A percentile compares a stretch with the other conserved stretches of the same genome.
Conservation (phyloP, 1,140 invertebrate genomes). For the Caenorhabditis inopinata region DNA sequence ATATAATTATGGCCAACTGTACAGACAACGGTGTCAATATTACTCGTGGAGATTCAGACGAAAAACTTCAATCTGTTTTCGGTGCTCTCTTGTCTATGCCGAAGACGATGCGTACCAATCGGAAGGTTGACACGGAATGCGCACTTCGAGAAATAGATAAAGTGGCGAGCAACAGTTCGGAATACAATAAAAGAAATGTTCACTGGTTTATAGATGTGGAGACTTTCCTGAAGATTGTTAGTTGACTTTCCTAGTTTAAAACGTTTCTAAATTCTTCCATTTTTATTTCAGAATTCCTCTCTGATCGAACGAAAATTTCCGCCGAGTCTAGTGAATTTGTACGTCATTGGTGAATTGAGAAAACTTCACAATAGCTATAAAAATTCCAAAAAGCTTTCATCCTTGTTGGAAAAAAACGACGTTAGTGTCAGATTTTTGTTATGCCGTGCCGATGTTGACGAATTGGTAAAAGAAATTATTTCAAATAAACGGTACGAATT, state of each 20-base stretch:
- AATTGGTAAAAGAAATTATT: not conserved
- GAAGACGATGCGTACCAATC: not conserved
- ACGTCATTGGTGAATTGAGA: not conserved
- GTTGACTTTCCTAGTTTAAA: not conserved
- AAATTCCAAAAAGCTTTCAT: not conserved
- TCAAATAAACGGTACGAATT: not conserved
- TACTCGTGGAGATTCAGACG: not conserved
- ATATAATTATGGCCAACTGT: not conserved
- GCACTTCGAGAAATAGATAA: slow-evolving; percentile 5
- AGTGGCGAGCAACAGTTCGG: not conserved
- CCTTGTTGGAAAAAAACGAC: not conserved
- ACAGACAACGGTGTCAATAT: not conserved
- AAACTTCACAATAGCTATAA: not conserved
- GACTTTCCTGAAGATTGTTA: not conserved
- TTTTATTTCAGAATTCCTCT: not conserved
- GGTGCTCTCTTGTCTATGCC: not conserved
- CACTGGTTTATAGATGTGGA: not conserved
- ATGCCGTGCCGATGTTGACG: not conserved
- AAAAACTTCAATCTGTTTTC: not conserved
- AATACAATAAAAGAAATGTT: not conserved
- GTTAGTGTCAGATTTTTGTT: not conserved
- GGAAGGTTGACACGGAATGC: not conserved
- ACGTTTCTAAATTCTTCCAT: not conserved
- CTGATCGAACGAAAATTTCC: not conserved
- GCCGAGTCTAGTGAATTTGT: not conserved